Conservation (phyloP, 2,113 vertebrate genomes). For the Archocentrus centrarchus region DNA sequence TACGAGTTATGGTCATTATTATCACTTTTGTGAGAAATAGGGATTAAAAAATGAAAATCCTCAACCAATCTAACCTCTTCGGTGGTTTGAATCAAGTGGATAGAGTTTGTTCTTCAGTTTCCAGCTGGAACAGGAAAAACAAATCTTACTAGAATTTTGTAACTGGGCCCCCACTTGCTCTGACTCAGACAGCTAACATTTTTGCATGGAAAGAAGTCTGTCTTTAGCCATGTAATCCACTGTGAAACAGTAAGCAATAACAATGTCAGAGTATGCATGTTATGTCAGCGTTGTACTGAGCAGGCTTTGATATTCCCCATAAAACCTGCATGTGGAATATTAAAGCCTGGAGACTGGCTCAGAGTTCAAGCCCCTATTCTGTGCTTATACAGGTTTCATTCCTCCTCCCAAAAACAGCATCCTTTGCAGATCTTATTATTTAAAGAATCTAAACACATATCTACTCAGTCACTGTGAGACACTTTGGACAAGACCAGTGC, state of each 20-base stretch:
- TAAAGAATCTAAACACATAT: conserved; percentile 35
- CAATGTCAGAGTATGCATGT: not conserved
- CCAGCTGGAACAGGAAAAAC: not conserved
- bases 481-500: conserved; percentile 22
- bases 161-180: not conserved
- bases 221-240: not conserved
- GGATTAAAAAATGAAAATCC: not conserved
- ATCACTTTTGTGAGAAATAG: not conserved
- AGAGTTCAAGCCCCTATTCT: not conserved
- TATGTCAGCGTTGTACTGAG: not conserved
- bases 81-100: not conserved
- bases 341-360: not conserved
- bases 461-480: conserved; percentile 32
- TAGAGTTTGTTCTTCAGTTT: not conserved
- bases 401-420: not conserved
- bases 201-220: not conserved
- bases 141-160: not conserved
- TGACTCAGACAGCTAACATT: not conserved
- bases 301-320: not conserved
- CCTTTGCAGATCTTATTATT: not conserved
- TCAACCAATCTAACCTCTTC: not conserved
- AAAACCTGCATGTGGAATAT: not conserved
- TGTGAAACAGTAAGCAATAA: too few relatives aligned
- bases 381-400: not conserved
- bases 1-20: not conserved